phyloP scores from a whole-genome alignment of 1,140 invertebrate species.

The Monomorium pharaonis region DNA sequence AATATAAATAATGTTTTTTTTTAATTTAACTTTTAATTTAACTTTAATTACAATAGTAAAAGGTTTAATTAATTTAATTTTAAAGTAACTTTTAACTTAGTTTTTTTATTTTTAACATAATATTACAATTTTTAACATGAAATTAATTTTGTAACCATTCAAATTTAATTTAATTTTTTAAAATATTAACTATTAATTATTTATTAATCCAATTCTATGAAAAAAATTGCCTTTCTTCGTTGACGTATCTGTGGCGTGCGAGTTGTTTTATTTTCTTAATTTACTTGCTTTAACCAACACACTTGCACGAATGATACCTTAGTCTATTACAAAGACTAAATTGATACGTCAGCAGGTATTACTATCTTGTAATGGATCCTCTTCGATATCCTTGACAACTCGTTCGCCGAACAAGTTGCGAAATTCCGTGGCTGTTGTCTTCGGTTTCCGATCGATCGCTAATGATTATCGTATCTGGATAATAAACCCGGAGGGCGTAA shows the following conservation, averaged over 20 bases:
- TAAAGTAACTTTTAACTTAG: no score
- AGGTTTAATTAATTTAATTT: no score
- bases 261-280: neutral
- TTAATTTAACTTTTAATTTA: no score
- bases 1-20: no score
- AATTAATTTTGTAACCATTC: no score
- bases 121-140: no score
- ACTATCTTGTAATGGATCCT: conserved; percentile 1
- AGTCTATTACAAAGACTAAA: neutral
- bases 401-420: neutral
- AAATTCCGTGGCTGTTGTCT: conserved; percentile 1
- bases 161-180: no score
- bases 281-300: neutral
- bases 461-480: conserved; percentile 17
- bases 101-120: no score
- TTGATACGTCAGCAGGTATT: neutral
- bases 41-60: no score
- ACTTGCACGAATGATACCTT: neutral
- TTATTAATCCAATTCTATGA: no score
- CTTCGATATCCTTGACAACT: conserved; percentile 14
- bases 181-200: no score
- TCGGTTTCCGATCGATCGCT: conserved; percentile 14
- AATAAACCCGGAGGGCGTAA: conserved; percentile 8
- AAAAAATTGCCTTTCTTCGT: no score
- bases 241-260: neutral